A percentile compares a stretch with the other conserved stretches of the same genome.
Evolutionary conservation across 1,140 invertebrate species (phyloP).

Genomic region (Trichomalopsis sarcophagae): DNA sequence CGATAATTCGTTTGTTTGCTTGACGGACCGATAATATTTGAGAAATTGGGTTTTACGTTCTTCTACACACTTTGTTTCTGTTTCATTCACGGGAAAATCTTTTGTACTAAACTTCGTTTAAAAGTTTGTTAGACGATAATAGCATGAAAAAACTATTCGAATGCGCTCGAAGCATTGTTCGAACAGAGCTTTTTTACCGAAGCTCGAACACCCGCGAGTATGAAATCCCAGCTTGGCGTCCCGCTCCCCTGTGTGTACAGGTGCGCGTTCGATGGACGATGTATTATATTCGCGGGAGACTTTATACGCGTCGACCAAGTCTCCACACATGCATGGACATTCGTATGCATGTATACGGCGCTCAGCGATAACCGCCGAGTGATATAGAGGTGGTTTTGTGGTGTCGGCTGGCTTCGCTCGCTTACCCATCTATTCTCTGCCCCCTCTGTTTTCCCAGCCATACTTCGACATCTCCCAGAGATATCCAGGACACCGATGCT

Average conservation of each 20-base stretch:
- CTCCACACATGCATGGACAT: not conserved
- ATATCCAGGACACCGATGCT: not conserved
- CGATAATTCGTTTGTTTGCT: constrained; percentile 30
- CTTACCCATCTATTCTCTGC: constrained; percentile 34
- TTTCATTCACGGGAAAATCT: too few relatives aligned
- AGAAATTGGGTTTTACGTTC: not conserved
- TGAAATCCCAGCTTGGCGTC: too few relatives aligned
- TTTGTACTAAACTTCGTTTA: too few relatives aligned
- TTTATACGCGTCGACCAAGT: not conserved
- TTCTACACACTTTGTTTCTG: too few relatives aligned
- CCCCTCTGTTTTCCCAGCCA: not conserved
- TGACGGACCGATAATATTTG: not conserved
- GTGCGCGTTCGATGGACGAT: constrained; percentile 52
- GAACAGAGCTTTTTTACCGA: not conserved
- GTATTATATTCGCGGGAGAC: constrained; percentile 40
- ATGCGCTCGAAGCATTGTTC: too few relatives aligned
- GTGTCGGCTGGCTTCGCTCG: constrained; percentile 46
- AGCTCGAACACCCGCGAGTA: not conserved
- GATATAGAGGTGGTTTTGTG: constrained; percentile 66
- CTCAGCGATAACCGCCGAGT: constrained; percentile 58
- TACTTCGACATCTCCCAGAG: not conserved
- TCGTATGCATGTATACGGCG: not conserved
- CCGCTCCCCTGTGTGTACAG: constrained; percentile 18
- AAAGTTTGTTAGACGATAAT: too few relatives aligned
- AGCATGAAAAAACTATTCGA: too few relatives aligned